Evolutionary conservation across 2,113 vertebrate species (phyloP).

Genomic region (Rhagologus leucostigma): DNA sequence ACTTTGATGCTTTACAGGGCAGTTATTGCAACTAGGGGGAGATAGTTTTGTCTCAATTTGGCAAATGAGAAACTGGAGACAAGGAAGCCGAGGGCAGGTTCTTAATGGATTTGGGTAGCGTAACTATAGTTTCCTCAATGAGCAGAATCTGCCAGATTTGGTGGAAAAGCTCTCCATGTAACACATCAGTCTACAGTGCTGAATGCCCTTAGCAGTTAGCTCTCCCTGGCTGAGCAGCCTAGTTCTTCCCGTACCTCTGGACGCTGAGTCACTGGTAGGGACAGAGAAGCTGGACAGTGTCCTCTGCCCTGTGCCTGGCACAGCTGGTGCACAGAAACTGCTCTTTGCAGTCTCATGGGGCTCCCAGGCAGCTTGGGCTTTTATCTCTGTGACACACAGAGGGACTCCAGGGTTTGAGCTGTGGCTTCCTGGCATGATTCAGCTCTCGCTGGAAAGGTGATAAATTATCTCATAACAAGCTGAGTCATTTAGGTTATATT

Average conservation of each 20-base stretch:
- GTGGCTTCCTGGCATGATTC: background rate
- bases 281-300: rapidly evolving
- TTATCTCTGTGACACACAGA: background rate
- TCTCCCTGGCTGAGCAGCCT: rapidly evolving
- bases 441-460: background rate
- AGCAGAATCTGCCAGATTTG: background rate
- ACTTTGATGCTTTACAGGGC: background rate
- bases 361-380: background rate
- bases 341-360: background rate
- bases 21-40: background rate
- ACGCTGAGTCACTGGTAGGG: background rate
- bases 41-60: background rate
- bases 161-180: background rate
- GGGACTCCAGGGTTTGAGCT: background rate
- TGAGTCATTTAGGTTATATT: conserved; percentile 63
- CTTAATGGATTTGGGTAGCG: background rate
- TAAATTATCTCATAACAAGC: conserved; percentile 64
- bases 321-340: background rate
- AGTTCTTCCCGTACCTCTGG: background rate
- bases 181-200: background rate
- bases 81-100: background rate
- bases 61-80: background rate
- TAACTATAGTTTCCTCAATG: background rate
- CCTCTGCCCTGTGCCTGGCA: background rate
- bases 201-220: background rate